Evolutionary conservation across 1,140 invertebrate species (phyloP), one percentile per base, ranked within the genome.

Genomic region (Magallana angulata): DNA sequence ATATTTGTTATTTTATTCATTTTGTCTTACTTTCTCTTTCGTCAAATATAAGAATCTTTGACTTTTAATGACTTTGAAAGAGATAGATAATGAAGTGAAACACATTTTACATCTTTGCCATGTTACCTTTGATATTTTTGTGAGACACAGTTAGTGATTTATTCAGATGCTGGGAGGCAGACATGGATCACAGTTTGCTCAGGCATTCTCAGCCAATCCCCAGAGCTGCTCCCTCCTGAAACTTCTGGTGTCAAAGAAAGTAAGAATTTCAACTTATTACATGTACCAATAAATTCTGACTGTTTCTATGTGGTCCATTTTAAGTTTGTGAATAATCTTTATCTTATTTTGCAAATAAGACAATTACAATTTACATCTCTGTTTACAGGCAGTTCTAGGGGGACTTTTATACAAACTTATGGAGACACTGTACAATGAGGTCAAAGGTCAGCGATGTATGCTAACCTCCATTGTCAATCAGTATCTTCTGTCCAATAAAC

Each of bases 211-310:
- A 64, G 88, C 85, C 3, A 76, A 83, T 60, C 80, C 87, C 56
- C 90, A 90, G 36, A 91, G 92, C 1, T 92, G 93, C 85, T 92
- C 91, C 2, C 80, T 94, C 3, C 80, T 94, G 6, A 93, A 93
- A 59, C 84, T 93, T 9, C 86, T 94, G 36, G 91, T 92, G 6
- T 88, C 93, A 30, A 93, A 94, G 90, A 91, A 93, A 88, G 93
- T 94, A 89, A 88, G 90, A 14, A 18, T 18, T 1, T 64, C 14
- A 0, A n/a, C 16, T 64, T 16, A n/a, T 3, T 64, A 16, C 16
- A 64, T 64, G 60, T 5, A 64, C 36, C 36, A 48, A 3, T 48
- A 48, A 48, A 48, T 48, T 48, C 36, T 48, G 2, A 48, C 36
- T 48, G 36, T 48, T 48, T 1, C 36, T 5, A 4, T 48, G 2